Conservation (phyloP, 2,797 vertebrate genomes). For the Lacerta agilis region DNA sequence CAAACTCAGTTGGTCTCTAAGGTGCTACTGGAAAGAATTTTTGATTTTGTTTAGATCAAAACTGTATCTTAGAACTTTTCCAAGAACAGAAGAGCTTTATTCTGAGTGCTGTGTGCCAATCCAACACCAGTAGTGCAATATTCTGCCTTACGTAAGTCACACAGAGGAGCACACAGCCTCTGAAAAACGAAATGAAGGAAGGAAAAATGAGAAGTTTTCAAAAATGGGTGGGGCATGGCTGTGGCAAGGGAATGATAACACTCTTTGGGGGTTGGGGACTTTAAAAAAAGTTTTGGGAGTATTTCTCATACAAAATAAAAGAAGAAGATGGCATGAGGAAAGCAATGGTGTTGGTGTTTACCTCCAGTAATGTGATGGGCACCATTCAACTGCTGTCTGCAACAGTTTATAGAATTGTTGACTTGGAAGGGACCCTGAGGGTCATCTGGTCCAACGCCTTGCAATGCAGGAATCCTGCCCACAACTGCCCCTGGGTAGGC, state of each 20-base stretch:
- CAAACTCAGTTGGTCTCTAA: too few species aligned
- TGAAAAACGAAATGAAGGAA: neutral
- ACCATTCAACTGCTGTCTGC: neutral
- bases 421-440: too few species aligned
- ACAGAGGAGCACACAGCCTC: neutral
- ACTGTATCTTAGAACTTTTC: neutral
- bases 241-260: neutral
- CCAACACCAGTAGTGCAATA: neutral
- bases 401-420: too few species aligned
- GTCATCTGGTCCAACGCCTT: too few species aligned
- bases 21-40: too few species aligned
- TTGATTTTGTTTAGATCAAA: too few species aligned
- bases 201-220: neutral
- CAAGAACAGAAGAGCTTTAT: neutral
- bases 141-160: neutral
- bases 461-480: too few species aligned
- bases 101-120: neutral
- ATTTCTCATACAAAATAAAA: neutral
- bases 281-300: neutral
- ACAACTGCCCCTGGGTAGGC: too few species aligned
- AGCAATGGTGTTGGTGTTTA: neutral
- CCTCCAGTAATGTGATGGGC: neutral
- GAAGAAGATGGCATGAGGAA: neutral
- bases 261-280: neutral
- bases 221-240: neutral